Base-by-base conservation (phyloP, 2,797 vertebrate genomes). In the Novumbra hubbsi region DNA sequence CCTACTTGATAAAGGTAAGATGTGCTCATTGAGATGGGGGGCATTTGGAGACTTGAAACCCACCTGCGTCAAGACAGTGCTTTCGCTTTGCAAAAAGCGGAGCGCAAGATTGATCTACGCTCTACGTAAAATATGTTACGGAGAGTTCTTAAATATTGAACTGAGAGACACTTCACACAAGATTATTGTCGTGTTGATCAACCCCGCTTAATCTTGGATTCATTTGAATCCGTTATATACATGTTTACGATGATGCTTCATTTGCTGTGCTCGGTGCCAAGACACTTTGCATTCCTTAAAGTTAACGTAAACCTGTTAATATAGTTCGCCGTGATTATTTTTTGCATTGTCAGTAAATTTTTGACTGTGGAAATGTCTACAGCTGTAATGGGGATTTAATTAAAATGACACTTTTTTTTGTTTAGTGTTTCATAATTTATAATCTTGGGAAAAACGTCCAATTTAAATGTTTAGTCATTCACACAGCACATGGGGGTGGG, bases 1-100 rank as follows among this genome's bases (percentile, higher is more conserved):
- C 0, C 90, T 93, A 62, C 88, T 94, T 83, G 94, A 94, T 64
- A 95, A 92, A 94, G 95, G 95, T 96, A 91, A 88, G 90, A 4
- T 27, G 24, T 30, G 41, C 49, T 60, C 8, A 24, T 60, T 60
- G 21, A 24, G n/a, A 49, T 24, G 66, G 68, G 24, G 52, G 32
- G 4, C 24, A 41, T 12, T 2, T 14, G 34, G 5, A 41, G 17
- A 24, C 45, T 49, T 28, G 41, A 5, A n/a, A 68, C 5, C 17
- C 45, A 69, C 24, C 24, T 27, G 71, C 21, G 21, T 6, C 55
- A 60, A 57, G 55, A 60, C 55, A 60, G 11, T 60, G 55, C 55
- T 3, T 27, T 24, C 7, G 55, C 21, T 17, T 8, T 45, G 30
- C 28, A 17, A 32, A 24, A 9, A 8, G 55, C 55, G 9, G n/a